Base-by-base conservation (phyloP, 2,888 invertebrate genomes). In the Sclerodermus sp. region DNA sequence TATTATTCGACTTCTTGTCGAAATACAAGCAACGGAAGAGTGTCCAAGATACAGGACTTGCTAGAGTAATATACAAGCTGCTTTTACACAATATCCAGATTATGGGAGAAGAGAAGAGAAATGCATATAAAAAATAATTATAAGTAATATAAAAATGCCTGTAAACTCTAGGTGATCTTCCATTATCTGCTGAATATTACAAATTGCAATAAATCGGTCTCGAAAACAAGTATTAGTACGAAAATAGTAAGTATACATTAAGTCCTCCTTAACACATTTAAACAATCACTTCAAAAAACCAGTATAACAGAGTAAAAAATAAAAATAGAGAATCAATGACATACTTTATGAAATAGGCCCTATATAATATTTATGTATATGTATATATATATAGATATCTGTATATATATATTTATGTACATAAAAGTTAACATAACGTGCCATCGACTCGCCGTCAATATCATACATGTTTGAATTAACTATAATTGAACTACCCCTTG, bases 361-460 rank as follows among this genome's bases (percentile, higher is more conserved):
- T 72, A 71, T 62, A 68, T 68, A 60, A 65, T 68, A 68, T 66
- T 64, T 70, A 68, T 66, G 58, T 58, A 59, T 67, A 65, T 67
- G 56, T 64, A 34, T 51, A 53, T 51, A 50, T 56, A 55, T 63
- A 56, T 39, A 39, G 39, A 13, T 62, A 54, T 60, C 61, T 60
- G 60, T 66, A 68, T 64, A 64, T 62, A 62, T 49, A 46, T 67
- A 64, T 65, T 67, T 74, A 73, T 75, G 66, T 74, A 76, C 71
- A 75, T 66, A 67, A 66, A 64, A 72, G 67, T 71, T 66, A 75
- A 75, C 71, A 69, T 70, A 74, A 74, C 70, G 71, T 71, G 68
- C 64, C 64, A 67, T 70, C 68, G 65, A 67, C 62, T 67, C 59
- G 57, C 64, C 58, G 56, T 65, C 62, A 57, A 66, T 64, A 66